These are phyloP conservation scores for Esox niger DNA, from an alignment of 2,113 vertebrate species.

Conservation along the genomic window DNA sequence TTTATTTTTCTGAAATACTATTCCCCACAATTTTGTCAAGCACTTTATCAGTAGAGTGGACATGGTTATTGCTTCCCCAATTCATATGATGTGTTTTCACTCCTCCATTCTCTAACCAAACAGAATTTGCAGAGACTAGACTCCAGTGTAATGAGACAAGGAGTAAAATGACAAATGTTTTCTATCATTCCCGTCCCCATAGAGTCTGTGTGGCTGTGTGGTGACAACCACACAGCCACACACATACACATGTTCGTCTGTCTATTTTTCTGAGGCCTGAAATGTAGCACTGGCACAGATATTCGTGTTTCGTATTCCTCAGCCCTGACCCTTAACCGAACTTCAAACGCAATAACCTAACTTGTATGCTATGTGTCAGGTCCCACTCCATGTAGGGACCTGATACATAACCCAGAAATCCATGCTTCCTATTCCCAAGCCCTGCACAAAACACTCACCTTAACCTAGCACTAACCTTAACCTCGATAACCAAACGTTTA, in stretches of 20 bases:
- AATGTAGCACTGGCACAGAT: constrained; percentile 16
- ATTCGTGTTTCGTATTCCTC: no score
- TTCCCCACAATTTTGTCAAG: constrained; percentile 45
- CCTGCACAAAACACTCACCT: no score
- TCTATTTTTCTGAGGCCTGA: no score
- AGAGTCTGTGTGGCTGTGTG: constrained; percentile 55
- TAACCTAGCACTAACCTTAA: no score
- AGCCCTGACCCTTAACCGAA: no score
- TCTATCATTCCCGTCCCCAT: constrained; percentile 61
- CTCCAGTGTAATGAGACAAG: constrained; percentile 69
- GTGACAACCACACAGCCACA: constrained; percentile 47
- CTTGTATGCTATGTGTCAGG: no score
- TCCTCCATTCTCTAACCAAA: constrained; percentile 38
- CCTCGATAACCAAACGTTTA: no score
- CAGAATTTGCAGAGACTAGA: constrained; percentile 59
- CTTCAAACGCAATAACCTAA: no score
- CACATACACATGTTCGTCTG: constrained; percentile 23
- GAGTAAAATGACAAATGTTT: constrained; percentile 62
- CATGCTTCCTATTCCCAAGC: no score
- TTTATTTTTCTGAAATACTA: constrained; percentile 50
- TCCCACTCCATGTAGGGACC: no score
- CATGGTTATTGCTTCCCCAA: constrained; percentile 50
- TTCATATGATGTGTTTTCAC: constrained; percentile 51
- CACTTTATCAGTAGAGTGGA: constrained; percentile 32
- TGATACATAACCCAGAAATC: no score